A percentile compares a stretch with the other conserved stretches of the same genome.
Conservation (phyloP, 2,888 invertebrate species). For the Latrodectus elegans region DNA sequence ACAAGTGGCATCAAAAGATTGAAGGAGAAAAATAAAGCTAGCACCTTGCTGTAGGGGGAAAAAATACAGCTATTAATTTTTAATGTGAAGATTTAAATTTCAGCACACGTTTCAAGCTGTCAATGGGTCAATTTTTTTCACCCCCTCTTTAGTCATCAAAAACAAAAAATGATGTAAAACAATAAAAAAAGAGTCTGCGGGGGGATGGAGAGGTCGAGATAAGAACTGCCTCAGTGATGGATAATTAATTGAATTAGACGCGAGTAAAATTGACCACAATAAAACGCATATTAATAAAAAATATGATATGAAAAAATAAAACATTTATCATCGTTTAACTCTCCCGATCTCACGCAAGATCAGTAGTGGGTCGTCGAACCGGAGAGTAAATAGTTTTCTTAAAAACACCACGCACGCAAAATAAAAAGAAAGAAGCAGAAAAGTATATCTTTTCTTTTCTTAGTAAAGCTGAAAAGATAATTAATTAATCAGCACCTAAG, state of each 20-base stretch:
- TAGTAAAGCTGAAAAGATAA: conserved; percentile 2
- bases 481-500: conserved; percentile 34
- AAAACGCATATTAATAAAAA: neutral
- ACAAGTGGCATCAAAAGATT: too few relatives aligned
- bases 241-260: conserved; percentile 5
- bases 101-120: neutral
- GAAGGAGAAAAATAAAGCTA: too few relatives aligned
- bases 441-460: neutral
- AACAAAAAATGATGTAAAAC: neutral
- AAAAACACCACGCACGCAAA: too few relatives aligned
- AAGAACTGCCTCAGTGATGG: neutral
- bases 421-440: neutral
- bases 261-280: conserved; percentile 2
- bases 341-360: neutral
- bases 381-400: neutral
- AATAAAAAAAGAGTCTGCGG: neutral
- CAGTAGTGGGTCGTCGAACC: neutral
- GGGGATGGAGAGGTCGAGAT: neutral
- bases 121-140: neutral
- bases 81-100: neutral
- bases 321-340: neutral
- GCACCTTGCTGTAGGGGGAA: neutral
- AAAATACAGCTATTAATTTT: neutral
- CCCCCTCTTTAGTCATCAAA: neutral
- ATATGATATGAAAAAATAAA: neutral